phyloP scores from a whole-genome alignment of 1,140 invertebrate genomes.

The Spodoptera litura region DNA sequence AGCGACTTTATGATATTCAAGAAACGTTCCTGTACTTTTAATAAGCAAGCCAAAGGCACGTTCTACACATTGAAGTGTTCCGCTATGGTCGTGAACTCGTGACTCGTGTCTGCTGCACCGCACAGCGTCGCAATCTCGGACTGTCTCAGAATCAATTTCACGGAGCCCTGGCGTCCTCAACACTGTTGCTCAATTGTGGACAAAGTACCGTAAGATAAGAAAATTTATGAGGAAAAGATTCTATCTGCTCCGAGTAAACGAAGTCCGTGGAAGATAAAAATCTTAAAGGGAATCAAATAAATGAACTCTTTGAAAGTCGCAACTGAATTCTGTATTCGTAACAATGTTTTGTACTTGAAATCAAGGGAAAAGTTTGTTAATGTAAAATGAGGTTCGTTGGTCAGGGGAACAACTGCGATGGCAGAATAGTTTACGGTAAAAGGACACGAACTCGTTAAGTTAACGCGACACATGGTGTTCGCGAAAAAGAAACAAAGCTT shows the following conservation, averaged over 20 bases:
- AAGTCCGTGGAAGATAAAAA: constrained; percentile 22
- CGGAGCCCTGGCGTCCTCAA: constrained; percentile 31
- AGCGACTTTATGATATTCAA: neutral
- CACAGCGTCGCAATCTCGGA: constrained; percentile 1
- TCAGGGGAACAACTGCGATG: too few species aligned
- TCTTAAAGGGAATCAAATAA: constrained; percentile 33
- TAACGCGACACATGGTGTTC: neutral
- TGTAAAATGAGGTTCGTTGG: too few species aligned
- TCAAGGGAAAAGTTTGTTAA: neutral
- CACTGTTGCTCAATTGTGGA: constrained; percentile 35
- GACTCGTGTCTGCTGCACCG: neutral
- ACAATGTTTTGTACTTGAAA: constrained; percentile 1
- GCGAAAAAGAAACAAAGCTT: constrained; percentile 17
- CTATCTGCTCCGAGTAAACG: constrained; percentile 30
- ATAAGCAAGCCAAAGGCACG: constrained; percentile 2
- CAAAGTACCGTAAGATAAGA: constrained; percentile 42
- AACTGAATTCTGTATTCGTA: constrained; percentile 16
- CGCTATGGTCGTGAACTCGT: constrained; percentile 7
- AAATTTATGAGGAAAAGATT: constrained; percentile 43
- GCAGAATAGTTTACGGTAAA: neutral
- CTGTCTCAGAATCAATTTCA: constrained; percentile 28
- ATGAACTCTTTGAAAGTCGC: constrained; percentile 27
- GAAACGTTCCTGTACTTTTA: neutral
- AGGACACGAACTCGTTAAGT: neutral
- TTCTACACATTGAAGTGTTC: neutral